These are phyloP conservation scores for Zeugodacus cucurbitae DNA, from an alignment of 1,140 invertebrate genomes.

Conservation along the genomic window DNA sequence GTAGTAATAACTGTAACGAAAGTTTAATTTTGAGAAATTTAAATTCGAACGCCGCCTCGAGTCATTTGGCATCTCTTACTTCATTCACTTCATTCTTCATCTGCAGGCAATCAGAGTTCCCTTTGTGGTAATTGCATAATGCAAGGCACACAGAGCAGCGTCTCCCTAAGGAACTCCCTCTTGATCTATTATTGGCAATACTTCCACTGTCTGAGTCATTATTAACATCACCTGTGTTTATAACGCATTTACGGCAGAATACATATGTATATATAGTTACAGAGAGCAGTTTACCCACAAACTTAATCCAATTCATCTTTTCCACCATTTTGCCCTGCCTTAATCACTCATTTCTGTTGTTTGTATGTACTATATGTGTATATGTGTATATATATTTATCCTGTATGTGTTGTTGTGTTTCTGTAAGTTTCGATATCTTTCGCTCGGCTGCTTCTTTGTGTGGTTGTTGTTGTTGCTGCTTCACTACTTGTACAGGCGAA, in stretches of 20 bases:
- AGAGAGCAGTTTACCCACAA: not conserved
- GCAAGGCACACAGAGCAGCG: not conserved
- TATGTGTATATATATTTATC: not conserved
- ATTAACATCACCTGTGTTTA: not conserved
- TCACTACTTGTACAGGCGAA: not conserved
- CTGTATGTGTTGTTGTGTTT: not conserved
- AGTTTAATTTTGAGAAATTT: too few species aligned
- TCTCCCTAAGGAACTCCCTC: not conserved
- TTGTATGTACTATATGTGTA: not conserved
- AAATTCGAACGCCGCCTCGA: too few species aligned
- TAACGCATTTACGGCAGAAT: not conserved
- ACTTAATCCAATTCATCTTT: slow-evolving; percentile 1
- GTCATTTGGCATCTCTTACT: too few species aligned
- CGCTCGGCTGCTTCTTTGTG: not conserved
- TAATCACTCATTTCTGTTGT: not conserved
- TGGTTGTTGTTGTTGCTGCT: slow-evolving; percentile 13
- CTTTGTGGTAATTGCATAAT: too few species aligned
- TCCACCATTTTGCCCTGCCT: not conserved
- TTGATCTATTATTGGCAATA: not conserved
- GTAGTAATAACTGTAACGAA: too few species aligned
- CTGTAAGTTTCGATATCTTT: not conserved
- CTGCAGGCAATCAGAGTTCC: too few species aligned
- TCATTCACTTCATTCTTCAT: too few species aligned
- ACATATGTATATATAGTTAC: not conserved
- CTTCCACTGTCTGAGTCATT: not conserved